Conservation (phyloP, 2,113 vertebrate genomes). For the Marmota monax region DNA sequence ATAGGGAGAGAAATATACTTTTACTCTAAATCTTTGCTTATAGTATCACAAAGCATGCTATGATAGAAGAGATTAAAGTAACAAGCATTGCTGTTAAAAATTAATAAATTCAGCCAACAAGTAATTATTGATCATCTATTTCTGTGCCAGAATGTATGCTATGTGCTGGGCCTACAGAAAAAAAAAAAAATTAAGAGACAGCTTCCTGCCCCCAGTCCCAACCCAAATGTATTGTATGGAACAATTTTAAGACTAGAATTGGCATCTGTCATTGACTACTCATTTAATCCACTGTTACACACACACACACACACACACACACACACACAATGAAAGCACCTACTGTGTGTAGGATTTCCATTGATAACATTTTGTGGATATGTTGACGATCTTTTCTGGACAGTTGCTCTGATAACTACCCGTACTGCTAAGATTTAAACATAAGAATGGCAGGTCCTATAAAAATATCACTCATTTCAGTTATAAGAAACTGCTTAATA, state of each 20-base stretch:
- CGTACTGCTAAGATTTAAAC: not conserved
- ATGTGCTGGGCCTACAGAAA: not conserved
- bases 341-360: not conserved
- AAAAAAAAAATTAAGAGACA: not conserved
- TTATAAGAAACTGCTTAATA: not conserved
- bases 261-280: not conserved
- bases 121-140: not conserved
- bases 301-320: not conserved
- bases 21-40: slow-evolving; percentile 49
- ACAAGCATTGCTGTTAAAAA: not conserved
- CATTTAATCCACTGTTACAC: not conserved
- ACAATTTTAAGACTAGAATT: not conserved
- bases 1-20: not conserved
- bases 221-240: accelerated
- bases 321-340: not conserved
- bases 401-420: not conserved
- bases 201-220: accelerated
- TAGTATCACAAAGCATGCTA: not conserved
- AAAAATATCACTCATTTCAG: slow-evolving; percentile 22
- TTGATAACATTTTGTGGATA: not conserved
- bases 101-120: not conserved
- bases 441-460: not conserved
- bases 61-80: slow-evolving; percentile 9
- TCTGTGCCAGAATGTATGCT: not conserved
- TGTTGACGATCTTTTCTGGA: not conserved